Percentiles rank a stretch among this genome's conserved stretches.
Conservation (phyloP, 2,113 vertebrate species). For the Paradoxurus hermaphroditus region DNA sequence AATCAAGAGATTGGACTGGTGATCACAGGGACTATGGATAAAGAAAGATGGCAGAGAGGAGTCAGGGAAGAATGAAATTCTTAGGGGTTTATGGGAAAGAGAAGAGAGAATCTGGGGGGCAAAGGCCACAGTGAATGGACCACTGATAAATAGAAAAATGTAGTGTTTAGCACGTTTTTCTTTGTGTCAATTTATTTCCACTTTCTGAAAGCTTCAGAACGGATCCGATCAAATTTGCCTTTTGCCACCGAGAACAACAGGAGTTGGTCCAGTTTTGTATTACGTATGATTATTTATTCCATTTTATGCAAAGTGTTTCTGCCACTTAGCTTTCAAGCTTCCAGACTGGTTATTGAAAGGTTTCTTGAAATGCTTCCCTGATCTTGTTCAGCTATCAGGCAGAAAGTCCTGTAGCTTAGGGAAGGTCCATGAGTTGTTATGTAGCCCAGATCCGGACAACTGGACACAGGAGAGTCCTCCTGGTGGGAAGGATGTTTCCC, state of each 20-base stretch:
- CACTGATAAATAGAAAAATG: not conserved
- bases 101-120: not conserved
- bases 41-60: not conserved
- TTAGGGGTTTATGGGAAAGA: not conserved
- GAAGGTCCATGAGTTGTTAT: not conserved
- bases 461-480: not conserved
- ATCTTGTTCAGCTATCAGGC: not conserved
- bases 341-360: not conserved
- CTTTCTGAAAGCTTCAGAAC: conserved; percentile 13
- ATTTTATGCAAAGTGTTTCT: not conserved
- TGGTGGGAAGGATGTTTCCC: not conserved
- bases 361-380: not conserved
- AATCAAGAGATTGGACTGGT: not conserved
- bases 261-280: not conserved
- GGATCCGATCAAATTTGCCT: not conserved
- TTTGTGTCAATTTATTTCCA: not conserved
- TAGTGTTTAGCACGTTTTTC: not conserved
- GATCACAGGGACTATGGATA: not conserved
- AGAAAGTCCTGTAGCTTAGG: not conserved
- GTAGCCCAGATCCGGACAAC: not conserved
- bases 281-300: not conserved
- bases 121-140: not conserved
- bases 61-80: not conserved
- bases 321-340: not conserved
- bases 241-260: not conserved